Evolutionary conservation across 2,888 invertebrate genomes (phyloP), one percentile per base, ranked within the genome.

Genomic region (Phasia obesa): DNA sequence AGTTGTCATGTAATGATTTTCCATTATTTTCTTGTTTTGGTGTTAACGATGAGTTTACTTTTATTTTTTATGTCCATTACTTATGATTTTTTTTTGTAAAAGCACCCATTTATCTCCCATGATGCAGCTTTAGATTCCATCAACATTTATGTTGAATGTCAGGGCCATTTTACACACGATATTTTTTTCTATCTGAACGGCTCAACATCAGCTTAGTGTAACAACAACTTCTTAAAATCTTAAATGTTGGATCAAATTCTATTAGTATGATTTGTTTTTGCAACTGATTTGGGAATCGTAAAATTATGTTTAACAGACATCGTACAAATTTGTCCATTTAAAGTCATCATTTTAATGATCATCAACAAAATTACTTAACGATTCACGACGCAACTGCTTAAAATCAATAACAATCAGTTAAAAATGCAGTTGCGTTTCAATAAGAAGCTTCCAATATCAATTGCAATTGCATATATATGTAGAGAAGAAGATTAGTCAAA

Each of bases 81-180:
- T 35, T 35, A 11, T 9, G 6, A 3, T 59, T 47, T n/a, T 42
- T 42, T 47, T 35, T 35, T 38, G 35, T 62, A 71, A 64, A 73
- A 42, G 17, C 53, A 67, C 35, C 73, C 60, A 60, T 62, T 74
- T 47, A 69, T 53, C 25, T 44, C 31, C 49, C 42, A 44, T 73
- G 59, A 38, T 49, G 78, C 62, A 57, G 42, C 27, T 71, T 59
- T 21, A 23, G 49, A 49, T 27, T 65, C 49, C 49, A 57, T 49
- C 77, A 55, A 62, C 73, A 62, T 73, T 71, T 84, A 55, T 71
- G 67, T 21, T 85, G 86, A 86, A 86, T 86, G 86, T 86, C 86
- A 86, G 64, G 85, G 86, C 57, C 86, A 82, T 69, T 67, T 69
- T 21, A 2, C 60, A 64, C 69, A 80, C 73, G 80, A 73, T 78